Evolutionary conservation across 1,140 invertebrate species (phyloP).

Genomic region (Heliconius melpomene): DNA sequence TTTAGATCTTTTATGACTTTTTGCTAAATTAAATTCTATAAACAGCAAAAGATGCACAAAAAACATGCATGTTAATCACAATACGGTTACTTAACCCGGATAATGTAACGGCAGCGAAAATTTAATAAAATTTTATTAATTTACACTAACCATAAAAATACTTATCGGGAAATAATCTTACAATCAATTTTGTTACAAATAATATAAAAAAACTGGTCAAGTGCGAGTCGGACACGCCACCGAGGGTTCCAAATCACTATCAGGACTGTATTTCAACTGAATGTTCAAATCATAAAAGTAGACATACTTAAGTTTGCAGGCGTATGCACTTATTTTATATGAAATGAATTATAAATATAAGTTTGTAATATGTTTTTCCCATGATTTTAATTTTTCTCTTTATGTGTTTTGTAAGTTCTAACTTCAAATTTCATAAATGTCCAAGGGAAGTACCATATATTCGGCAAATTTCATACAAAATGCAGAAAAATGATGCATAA

Average conservation of each 20-base stretch:
- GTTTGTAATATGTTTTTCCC: too few species aligned
- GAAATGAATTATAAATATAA: too few species aligned
- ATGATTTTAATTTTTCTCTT: too few species aligned
- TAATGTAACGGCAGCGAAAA: slow-evolving; percentile 16
- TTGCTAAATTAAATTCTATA: slow-evolving; percentile 3
- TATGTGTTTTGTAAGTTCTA: too few species aligned
- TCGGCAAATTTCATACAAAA: too few species aligned
- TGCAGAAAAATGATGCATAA: too few species aligned
- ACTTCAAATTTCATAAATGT: too few species aligned
- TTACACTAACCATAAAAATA: slow-evolving; percentile 19
- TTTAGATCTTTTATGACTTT: neutral
- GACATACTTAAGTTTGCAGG: too few species aligned
- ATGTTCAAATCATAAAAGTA: too few species aligned
- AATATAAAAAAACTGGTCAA: neutral
- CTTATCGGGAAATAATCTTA: slow-evolving; percentile 14
- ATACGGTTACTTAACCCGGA: slow-evolving; percentile 16
- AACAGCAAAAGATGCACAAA: slow-evolving; percentile 2
- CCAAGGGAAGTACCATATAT: too few species aligned
- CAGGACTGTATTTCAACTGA: neutral
- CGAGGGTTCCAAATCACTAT: neutral
- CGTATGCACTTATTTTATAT: too few species aligned
- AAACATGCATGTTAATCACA: slow-evolving; percentile 11
- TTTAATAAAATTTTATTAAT: slow-evolving; percentile 17
- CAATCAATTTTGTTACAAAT: slow-evolving; percentile 8
- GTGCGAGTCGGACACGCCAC: neutral